phyloP scores from a whole-genome alignment of 1,140 invertebrate species.

The Drosophila lacteicornis region DNA sequence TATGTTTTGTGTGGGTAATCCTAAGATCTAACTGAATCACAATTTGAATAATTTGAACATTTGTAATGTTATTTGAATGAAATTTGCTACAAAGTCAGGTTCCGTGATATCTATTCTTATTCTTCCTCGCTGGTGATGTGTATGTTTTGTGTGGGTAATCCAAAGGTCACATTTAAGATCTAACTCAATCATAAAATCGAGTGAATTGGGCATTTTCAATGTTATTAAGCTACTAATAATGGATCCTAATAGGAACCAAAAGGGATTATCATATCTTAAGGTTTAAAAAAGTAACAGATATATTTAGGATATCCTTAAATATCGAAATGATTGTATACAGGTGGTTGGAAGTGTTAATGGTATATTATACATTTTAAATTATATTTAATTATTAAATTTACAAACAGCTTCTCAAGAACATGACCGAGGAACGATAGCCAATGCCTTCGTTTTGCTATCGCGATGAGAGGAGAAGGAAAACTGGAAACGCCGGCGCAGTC shows the following conservation, averaged over 20 bases:
- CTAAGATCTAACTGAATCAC: too few species aligned
- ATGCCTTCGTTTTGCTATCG: constrained; percentile 48
- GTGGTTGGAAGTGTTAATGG: background rate
- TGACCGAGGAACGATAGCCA: constrained; percentile 23
- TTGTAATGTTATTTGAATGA: background rate
- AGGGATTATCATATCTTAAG: too few species aligned
- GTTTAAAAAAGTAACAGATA: background rate
- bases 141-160: background rate
- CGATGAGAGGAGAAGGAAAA: constrained; percentile 47
- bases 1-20: background rate
- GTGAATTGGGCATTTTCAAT: background rate
- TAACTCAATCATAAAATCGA: too few species aligned
- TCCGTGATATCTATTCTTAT: too few species aligned
- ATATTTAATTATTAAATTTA: background rate
- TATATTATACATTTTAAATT: background rate
- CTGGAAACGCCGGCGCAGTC: constrained; percentile 54
- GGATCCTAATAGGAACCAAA: too few species aligned
- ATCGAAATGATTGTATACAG: too few species aligned
- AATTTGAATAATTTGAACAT: too few species aligned
- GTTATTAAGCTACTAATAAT: background rate
- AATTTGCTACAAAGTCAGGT: too few species aligned
- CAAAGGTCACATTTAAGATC: too few species aligned
- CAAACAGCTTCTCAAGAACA: constrained; percentile 13
- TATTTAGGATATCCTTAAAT: background rate
- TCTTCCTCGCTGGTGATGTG: background rate